Conservation (phyloP, 1,140 invertebrate species). For the Asobara japonica region DNA sequence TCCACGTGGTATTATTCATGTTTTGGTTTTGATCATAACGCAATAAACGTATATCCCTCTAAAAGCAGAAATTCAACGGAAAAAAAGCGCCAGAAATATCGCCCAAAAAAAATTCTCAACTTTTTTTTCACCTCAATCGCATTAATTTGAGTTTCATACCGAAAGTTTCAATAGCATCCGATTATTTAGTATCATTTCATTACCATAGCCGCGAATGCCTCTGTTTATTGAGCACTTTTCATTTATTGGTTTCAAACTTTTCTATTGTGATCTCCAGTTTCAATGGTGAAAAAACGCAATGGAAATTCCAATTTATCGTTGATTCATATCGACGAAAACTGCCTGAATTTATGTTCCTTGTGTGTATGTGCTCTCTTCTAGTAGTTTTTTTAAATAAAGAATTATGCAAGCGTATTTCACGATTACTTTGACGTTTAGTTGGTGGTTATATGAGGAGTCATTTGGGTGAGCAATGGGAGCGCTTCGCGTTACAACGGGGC, state of each 20-base stretch:
- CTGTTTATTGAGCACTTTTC: slow-evolving; percentile 9
- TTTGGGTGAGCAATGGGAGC: no score
- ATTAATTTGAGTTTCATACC: not conserved
- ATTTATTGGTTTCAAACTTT: slow-evolving; percentile 7
- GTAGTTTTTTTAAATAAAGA: not conserved
- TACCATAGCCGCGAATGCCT: not conserved
- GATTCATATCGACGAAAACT: not conserved
- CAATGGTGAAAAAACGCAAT: not conserved
- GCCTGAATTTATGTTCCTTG: slow-evolving; percentile 3
- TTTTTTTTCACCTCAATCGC: not conserved
- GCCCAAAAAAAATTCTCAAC: not conserved
- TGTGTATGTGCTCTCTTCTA: not conserved
- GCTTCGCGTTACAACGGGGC: not conserved
- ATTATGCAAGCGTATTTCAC: not conserved
- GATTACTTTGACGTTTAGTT: not conserved
- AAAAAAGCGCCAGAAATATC: not conserved
- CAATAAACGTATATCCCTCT: not conserved
- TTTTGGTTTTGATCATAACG: not conserved
- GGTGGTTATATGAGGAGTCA: no score
- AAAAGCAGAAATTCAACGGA: not conserved
- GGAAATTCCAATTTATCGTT: not conserved
- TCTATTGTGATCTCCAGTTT: not conserved
- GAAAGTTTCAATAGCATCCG: not conserved
- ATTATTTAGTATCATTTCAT: not conserved
- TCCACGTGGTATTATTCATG: not conserved